These are phyloP conservation scores for Sebastes hubbsi DNA, from an alignment of 2,797 vertebrate species.

Conservation along the genomic window DNA sequence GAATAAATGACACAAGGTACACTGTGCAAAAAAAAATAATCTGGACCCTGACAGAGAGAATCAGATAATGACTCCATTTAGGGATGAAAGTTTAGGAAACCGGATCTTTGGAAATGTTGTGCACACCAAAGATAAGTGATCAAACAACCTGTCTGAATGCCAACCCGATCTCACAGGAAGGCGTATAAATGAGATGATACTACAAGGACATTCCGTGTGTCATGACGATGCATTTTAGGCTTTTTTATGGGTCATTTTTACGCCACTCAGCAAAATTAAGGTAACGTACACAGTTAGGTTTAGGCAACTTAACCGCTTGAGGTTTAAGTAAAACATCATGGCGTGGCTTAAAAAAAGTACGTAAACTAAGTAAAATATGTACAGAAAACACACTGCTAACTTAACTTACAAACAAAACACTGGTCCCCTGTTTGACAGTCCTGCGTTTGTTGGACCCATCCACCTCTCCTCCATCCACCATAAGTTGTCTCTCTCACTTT, in stretches of 20 bases:
- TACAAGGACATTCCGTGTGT: rapidly evolving
- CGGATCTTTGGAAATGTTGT: not conserved
- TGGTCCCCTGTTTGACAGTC: rapidly evolving
- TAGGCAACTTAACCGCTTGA: no score
- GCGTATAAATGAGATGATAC: rapidly evolving
- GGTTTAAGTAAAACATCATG: no score
- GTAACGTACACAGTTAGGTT: no score
- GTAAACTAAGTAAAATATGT: no score
- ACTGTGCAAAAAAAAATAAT: not conserved
- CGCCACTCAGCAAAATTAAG: rapidly evolving
- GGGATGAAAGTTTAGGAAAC: not conserved
- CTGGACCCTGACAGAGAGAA: not conserved
- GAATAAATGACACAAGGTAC: not conserved
- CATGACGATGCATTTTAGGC: no score
- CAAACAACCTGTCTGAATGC: not conserved
- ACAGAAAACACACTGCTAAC: no score
- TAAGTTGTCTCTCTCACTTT: rapidly evolving
- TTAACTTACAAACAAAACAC: no score
- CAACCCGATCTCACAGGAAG: no score
- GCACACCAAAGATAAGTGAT: not conserved
- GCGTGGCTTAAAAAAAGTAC: no score
- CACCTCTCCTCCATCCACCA: rapidly evolving
- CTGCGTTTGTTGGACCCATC: no score
- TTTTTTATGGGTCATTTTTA: no score
- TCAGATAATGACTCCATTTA: not conserved